Evolutionary conservation across 2,113 vertebrate genomes (phyloP).

Genomic region (Anarhynchus alexandrinus): DNA sequence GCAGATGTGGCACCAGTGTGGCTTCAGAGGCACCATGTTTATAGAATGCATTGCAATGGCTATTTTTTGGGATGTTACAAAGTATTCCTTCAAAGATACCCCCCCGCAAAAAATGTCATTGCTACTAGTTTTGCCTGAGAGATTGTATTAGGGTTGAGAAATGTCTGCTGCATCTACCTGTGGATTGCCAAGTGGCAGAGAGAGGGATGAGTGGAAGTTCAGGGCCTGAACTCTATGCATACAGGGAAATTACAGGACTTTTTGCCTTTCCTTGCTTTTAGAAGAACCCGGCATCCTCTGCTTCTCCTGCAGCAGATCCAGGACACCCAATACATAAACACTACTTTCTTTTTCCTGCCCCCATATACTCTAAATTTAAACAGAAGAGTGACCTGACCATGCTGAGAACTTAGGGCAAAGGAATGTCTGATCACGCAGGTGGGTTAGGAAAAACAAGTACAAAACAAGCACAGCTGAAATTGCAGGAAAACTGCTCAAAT

Average conservation of each 20-base stretch:
- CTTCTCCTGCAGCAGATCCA: not conserved
- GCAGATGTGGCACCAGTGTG: not conserved
- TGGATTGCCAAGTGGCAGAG: not conserved
- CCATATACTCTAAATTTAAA: not conserved
- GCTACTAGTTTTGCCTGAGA: not conserved
- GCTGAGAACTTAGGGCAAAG: not conserved
- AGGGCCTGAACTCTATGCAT: not conserved
- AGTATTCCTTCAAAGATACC: not conserved
- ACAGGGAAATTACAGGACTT: not conserved
- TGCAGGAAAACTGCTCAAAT: not conserved
- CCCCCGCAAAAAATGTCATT: not conserved
- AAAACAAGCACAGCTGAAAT: not conserved
- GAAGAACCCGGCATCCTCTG: not conserved
- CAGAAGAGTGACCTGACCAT: not conserved
- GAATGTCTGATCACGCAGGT: not conserved
- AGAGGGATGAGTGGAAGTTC: not conserved
- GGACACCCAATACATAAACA: not conserved
- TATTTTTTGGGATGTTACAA: not conserved
- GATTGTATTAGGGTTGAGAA: not conserved
- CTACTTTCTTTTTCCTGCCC: not conserved
- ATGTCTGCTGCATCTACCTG: not conserved
- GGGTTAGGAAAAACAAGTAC: not conserved
- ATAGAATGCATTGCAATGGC: not conserved
- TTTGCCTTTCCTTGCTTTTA: not conserved
- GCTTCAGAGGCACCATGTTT: not conserved